Conservation (phyloP, 2,113 vertebrate species). For the Octodon degus region DNA sequence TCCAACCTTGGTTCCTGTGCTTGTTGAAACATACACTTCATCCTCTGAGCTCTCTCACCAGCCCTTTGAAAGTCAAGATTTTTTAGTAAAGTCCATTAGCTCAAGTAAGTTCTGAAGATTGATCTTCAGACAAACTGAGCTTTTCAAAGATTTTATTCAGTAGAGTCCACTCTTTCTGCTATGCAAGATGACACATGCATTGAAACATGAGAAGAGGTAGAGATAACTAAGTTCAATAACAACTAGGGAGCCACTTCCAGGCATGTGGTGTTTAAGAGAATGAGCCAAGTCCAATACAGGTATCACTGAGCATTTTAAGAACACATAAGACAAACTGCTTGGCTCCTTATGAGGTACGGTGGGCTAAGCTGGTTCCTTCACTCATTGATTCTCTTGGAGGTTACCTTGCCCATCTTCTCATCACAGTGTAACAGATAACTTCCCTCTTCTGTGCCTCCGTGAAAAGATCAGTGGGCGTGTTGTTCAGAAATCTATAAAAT, state of each 20-base stretch:
- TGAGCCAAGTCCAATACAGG: neutral
- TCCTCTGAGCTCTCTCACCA: no score
- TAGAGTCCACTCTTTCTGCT: neutral
- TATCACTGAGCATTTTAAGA: neutral
- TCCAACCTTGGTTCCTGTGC: no score
- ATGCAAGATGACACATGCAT: neutral
- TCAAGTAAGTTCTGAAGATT: neutral
- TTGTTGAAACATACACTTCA: no score
- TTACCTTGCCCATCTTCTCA: constrained; percentile 56
- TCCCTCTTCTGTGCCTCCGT: constrained; percentile 16
- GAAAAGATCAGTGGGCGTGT: constrained; percentile 64
- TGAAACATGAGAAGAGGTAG: neutral
- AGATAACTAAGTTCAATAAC: neutral
- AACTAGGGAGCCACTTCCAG: fast-evolving
- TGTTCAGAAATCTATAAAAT: constrained; percentile 77
- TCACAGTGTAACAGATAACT: constrained; percentile 61
- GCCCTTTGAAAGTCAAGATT: neutral
- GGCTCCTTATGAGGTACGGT: neutral
- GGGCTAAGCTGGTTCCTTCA: neutral
- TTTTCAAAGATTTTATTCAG: neutral
- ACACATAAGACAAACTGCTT: neutral
- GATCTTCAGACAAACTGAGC: neutral
- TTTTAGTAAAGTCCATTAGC: neutral
- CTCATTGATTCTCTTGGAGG: constrained; percentile 49
- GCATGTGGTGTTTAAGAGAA: neutral